Evolutionary conservation across 35 echinoderm and acorn worm genomes (phyloP).

Genomic region (Heliocidaris erythrogramma): DNA sequence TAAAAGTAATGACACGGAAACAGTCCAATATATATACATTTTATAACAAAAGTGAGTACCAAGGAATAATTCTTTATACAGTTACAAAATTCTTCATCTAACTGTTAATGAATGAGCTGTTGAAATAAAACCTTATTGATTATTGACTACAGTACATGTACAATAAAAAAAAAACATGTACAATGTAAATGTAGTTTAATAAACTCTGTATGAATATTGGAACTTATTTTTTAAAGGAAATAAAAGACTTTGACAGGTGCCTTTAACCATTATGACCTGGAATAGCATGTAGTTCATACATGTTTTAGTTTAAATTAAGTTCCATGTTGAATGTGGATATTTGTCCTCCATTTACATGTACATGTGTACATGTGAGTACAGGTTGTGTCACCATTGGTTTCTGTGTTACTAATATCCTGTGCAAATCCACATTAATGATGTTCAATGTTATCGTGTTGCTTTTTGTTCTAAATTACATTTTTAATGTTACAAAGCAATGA

Average conservation of each 20-base stretch:
- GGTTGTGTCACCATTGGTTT: not conserved
- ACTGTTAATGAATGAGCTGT: too few species aligned
- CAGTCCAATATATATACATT: not conserved
- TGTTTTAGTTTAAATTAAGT: too few species aligned
- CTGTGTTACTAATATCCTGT: slow-evolving; percentile 21
- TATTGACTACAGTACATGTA: too few species aligned
- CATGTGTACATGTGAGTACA: not conserved
- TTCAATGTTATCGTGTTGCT: not conserved
- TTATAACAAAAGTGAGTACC: not conserved
- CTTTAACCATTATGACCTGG: not conserved
- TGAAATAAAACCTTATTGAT: too few species aligned
- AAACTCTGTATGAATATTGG: not conserved
- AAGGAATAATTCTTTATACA: not conserved
- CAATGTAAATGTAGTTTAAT: not conserved
- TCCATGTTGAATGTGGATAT: not conserved
- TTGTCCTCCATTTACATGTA: not conserved
- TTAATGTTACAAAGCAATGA: not conserved
- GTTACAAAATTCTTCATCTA: not conserved
- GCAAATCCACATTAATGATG: not conserved
- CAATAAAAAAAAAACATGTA: too few species aligned
- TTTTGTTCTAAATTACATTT: not conserved
- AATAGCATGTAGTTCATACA: too few species aligned
- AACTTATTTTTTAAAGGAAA: not conserved
- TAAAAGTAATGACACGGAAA: not conserved
- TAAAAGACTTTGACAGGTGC: not conserved